Percentiles rank a stretch among this genome's conserved stretches.
Conservation (phyloP, 2,113 vertebrate species). For the Numenius arquata region DNA sequence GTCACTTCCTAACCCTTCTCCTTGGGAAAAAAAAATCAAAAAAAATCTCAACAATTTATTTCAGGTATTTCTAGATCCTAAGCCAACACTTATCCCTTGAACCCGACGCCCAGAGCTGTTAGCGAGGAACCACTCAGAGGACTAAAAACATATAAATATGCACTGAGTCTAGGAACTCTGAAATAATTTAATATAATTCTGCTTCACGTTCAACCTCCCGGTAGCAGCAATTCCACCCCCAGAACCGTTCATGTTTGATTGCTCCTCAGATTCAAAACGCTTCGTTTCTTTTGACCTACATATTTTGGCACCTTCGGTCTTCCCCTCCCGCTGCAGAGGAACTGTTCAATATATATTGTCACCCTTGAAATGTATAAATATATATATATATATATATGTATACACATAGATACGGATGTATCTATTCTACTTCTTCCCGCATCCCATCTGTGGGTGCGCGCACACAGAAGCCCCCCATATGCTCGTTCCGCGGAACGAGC, state of each 20-base stretch:
- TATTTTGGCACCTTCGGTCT: background rate
- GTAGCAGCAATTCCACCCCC: background rate
- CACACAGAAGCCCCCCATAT: background rate
- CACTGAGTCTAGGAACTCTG: background rate
- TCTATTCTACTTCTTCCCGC: background rate
- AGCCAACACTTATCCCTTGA: background rate
- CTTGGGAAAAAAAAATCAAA: background rate
- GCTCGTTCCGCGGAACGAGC: background rate
- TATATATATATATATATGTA: rapidly evolving
- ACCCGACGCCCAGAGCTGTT: background rate
- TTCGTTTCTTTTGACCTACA: background rate
- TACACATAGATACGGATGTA: rapidly evolving
- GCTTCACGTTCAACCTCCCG: rapidly evolving
- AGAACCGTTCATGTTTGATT: background rate
- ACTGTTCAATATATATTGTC: background rate
- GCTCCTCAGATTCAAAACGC: background rate
- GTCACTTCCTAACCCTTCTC: background rate
- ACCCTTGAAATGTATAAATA: background rate
- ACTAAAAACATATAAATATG: rapidly evolving
- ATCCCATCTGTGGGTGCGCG: background rate
- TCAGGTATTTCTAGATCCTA: background rate
- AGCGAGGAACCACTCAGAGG: background rate
- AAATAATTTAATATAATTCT: rapidly evolving
- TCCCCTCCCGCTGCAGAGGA: background rate
- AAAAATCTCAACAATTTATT: background rate